Percentiles rank a stretch among this genome's conserved stretches.
phyloP scores from a whole-genome alignment of 2,888 invertebrate genomes.

The Apodemia hepburni region DNA sequence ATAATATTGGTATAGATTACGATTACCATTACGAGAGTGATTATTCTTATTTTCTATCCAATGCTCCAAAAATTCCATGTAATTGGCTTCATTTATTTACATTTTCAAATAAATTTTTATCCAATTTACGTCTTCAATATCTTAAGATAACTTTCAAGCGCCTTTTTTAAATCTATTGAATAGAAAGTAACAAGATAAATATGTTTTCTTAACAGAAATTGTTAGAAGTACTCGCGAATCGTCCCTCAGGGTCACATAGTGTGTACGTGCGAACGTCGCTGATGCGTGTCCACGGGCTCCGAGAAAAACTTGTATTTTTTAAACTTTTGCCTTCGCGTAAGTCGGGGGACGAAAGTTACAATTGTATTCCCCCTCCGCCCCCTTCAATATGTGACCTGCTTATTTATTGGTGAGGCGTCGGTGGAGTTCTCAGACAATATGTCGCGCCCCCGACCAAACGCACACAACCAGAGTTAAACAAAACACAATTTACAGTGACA shows the following conservation, averaged over 20 bases:
- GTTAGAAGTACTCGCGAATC: slow-evolving; percentile 32
- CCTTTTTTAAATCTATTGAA: slow-evolving; percentile 7
- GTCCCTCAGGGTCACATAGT: slow-evolving; percentile 37
- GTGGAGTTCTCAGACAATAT: slow-evolving; percentile 76
- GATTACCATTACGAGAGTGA: too few species aligned
- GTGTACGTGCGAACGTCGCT: slow-evolving; percentile 53
- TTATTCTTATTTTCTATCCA: too few species aligned
- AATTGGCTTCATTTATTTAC: neutral
- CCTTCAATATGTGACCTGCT: slow-evolving; percentile 80
- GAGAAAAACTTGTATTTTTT: slow-evolving; percentile 75
- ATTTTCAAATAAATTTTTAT: neutral
- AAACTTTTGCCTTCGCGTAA: slow-evolving; percentile 73
- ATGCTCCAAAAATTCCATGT: too few species aligned
- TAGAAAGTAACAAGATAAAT: slow-evolving; percentile 14
- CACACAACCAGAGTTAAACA: slow-evolving; percentile 58
- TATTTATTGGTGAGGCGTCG: slow-evolving; percentile 77
- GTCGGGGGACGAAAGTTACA: slow-evolving; percentile 73
- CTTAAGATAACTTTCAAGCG: neutral
- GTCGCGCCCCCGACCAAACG: slow-evolving; percentile 67
- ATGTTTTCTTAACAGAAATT: slow-evolving; percentile 27
- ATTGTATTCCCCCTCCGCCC: slow-evolving; percentile 74
- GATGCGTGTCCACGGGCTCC: slow-evolving; percentile 37
- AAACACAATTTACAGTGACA: slow-evolving; percentile 59
- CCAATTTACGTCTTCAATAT: neutral
- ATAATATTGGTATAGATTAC: too few species aligned